Percentiles rank a stretch among this genome's conserved stretches.
phyloP scores from a whole-genome alignment of 2,797 vertebrate species.

The Stomatorhinus walkeri region DNA sequence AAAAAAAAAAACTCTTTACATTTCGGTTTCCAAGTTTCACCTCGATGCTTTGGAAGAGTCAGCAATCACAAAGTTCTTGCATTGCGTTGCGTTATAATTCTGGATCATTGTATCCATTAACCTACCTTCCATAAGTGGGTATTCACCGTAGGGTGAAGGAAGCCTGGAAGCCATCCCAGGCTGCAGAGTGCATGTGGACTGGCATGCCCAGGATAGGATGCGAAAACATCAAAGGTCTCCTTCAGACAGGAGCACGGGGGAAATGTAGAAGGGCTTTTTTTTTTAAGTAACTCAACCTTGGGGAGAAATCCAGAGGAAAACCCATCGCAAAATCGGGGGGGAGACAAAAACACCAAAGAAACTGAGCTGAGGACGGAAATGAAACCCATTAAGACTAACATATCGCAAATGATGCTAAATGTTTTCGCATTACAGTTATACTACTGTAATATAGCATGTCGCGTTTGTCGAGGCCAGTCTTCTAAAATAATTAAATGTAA shows the following conservation, averaged over 20 bases:
- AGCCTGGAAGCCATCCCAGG: not conserved
- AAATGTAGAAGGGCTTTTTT: not conserved
- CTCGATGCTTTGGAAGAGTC: not conserved
- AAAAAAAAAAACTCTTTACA: not conserved
- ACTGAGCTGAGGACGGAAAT: not conserved
- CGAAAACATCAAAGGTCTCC: not conserved
- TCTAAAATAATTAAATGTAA: not conserved
- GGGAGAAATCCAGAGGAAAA: not conserved
- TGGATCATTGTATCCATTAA: not conserved
- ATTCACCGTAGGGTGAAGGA: not conserved
- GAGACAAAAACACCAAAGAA: not conserved
- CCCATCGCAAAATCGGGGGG: not conserved
- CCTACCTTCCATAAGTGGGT: not conserved
- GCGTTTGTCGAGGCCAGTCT: not conserved
- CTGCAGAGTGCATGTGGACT: not conserved
- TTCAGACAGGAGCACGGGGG: not conserved
- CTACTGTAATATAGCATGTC: not conserved
- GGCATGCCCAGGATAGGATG: not conserved
- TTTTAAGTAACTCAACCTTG: not conserved
- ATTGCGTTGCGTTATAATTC: not conserved
- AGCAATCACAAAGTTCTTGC: slow-evolving; percentile 2
- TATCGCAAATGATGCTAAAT: not conserved
- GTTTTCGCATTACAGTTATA: not conserved
- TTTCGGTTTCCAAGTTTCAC: not conserved
- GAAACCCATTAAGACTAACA: not conserved